Conservation (phyloP, 2,797 vertebrate genomes). For the Schizopygopsis malacanthus region DNA sequence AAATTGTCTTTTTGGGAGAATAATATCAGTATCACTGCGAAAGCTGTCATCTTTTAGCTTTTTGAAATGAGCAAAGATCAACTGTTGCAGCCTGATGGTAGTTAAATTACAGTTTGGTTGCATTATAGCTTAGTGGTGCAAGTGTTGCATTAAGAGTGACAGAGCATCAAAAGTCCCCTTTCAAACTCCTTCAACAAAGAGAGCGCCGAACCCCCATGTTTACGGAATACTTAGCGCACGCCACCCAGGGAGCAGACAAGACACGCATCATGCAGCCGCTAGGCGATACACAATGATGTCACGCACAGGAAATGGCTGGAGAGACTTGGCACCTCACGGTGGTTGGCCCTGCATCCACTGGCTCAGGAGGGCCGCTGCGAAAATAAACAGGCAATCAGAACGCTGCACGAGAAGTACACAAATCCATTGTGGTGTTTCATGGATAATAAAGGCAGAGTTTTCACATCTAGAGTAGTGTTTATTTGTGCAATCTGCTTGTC, state of each 20-base stretch:
- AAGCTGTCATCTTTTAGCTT: neutral
- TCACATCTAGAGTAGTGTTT: constrained; percentile 89
- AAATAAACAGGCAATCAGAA: constrained; percentile 99
- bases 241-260: constrained; percentile 97
- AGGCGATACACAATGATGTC: constrained; percentile 96
- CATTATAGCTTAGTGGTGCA: constrained; percentile 61
- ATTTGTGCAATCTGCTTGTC: constrained; percentile 95
- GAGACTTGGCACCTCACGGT: constrained; percentile 92
- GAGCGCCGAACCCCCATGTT: constrained; percentile 84
- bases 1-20: neutral
- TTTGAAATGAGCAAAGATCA: neutral
- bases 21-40: neutral
- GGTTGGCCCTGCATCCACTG: constrained; percentile 89
- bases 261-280: constrained; percentile 89
- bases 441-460: constrained; percentile 97
- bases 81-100: constrained; percentile 15
- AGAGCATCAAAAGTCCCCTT: constrained; percentile 38
- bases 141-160: constrained; percentile 59
- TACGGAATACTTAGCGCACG: constrained; percentile 85
- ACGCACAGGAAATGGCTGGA: constrained; percentile 91
- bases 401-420: constrained; percentile 89
- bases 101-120: constrained; percentile 60
- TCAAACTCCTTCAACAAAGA: constrained; percentile 76
- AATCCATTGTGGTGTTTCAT: constrained; percentile 91
- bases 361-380: constrained; percentile 89